Evolutionary conservation across 2,113 vertebrate genomes (phyloP).

Genomic region (Spermophilus dauricus): DNA sequence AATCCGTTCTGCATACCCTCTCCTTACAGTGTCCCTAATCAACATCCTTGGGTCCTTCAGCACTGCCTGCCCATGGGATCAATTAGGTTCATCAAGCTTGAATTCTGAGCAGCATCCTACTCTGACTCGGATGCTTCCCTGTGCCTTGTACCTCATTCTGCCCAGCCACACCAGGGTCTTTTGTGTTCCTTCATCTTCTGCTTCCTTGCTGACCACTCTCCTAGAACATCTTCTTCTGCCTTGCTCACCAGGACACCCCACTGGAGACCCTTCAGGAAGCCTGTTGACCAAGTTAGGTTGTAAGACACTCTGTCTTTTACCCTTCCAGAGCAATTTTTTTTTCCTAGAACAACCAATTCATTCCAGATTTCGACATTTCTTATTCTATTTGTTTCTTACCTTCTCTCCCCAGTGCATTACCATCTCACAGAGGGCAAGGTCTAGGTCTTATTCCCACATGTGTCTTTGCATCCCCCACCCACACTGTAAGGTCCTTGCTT

Average conservation of each 20-base stretch:
- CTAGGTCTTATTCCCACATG: not conserved
- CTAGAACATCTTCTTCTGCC: not conserved
- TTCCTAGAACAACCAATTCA: not conserved
- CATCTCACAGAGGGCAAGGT: not conserved
- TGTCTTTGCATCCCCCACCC: not conserved
- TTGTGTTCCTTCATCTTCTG: no score
- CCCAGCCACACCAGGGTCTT: fast-evolving
- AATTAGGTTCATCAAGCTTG: not conserved
- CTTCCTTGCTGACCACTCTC: not conserved
- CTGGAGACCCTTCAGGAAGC: not conserved
- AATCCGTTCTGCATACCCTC: not conserved
- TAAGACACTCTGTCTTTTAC: not conserved
- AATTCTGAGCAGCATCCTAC: not conserved
- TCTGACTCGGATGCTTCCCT: not conserved
- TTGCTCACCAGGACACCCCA: not conserved
- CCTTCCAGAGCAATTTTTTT: not conserved
- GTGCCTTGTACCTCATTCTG: not conserved
- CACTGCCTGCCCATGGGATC: not conserved
- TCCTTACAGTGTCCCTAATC: not conserved
- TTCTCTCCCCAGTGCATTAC: not conserved
- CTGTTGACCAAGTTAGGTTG: not conserved
- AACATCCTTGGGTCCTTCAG: not conserved
- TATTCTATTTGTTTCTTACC: not conserved
- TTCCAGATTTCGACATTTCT: not conserved
- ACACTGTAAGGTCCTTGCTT: not conserved